Percentiles rank a stretch among this genome's conserved stretches.
phyloP scores from a whole-genome alignment of 1,140 invertebrate species.

The Stegodyphus mimosarum region DNA sequence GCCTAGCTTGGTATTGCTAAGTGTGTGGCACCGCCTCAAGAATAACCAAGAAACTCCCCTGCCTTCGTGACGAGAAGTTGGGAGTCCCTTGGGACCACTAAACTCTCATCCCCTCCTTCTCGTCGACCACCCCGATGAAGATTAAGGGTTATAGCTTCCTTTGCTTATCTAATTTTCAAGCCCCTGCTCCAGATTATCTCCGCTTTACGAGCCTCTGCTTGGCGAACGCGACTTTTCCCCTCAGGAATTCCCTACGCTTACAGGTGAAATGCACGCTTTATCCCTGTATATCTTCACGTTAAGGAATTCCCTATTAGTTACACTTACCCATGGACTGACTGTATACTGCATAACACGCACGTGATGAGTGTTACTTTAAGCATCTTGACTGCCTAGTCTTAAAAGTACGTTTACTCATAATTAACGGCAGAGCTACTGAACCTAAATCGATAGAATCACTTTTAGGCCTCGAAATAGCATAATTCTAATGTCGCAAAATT shows the following conservation, averaged over 20 bases:
- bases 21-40: background rate
- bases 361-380: too few relatives aligned
- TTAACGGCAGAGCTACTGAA: too few relatives aligned
- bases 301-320: too few relatives aligned
- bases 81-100: background rate
- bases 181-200: constrained; percentile 48
- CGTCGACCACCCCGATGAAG: constrained; percentile 38
- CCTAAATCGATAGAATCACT: too few relatives aligned
- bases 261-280: background rate
- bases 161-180: constrained; percentile 59
- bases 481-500: too few relatives aligned
- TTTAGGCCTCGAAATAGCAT: too few relatives aligned
- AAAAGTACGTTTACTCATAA: too few relatives aligned
- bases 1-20: background rate
- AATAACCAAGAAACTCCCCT: too few relatives aligned
- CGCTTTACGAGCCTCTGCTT: constrained; percentile 32
- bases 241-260: constrained; percentile 31
- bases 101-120: background rate
- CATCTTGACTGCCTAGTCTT: too few relatives aligned
- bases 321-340: too few relatives aligned
- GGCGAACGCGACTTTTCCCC: constrained; percentile 17
- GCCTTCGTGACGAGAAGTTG: background rate
- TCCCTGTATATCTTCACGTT: too few relatives aligned
- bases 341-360: too few relatives aligned
- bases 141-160: constrained; percentile 52